Evolutionary conservation across 2,888 invertebrate genomes (phyloP).

Genomic region (Hirtodrosophila alboralis): DNA sequence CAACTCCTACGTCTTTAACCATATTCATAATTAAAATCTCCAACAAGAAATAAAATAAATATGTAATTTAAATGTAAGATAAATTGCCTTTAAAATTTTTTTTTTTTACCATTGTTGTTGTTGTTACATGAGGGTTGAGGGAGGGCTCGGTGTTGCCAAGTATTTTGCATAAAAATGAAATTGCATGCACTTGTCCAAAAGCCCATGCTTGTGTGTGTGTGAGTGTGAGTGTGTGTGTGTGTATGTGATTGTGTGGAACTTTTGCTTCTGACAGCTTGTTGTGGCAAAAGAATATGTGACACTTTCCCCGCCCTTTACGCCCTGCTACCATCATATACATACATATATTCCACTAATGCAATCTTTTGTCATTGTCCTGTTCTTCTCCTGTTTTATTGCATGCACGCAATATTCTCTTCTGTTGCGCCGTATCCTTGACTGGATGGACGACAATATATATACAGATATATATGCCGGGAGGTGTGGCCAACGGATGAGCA

Average conservation of each 20-base stretch:
- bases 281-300: slow-evolving; percentile 20
- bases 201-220: slow-evolving; percentile 1
- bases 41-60: too few species aligned
- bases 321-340: not conserved
- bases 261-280: slow-evolving; percentile 39
- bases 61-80: slow-evolving; percentile 6
- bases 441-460: slow-evolving; percentile 21
- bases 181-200: slow-evolving; percentile 1
- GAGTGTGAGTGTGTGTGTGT: slow-evolving; percentile 17
- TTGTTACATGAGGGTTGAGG: not conserved
- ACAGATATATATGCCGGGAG: slow-evolving; percentile 89
- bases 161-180: slow-evolving; percentile 26
- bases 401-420: slow-evolving; percentile 20
- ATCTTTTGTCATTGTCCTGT: slow-evolving; percentile 24
- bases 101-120: slow-evolving; percentile 18
- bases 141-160: not conserved
- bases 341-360: slow-evolving; percentile 25
- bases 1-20: too few species aligned
- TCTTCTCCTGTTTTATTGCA: slow-evolving; percentile 40
- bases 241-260: not conserved
- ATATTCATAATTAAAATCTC: too few species aligned
- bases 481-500: slow-evolving; percentile 88
- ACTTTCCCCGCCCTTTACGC: not conserved
- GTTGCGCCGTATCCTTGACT: slow-evolving; percentile 17
- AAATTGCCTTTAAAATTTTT: not conserved